These are phyloP conservation scores for Drosophila paranaensis DNA, from an alignment of 2,888 invertebrate species.

Conservation along the genomic window DNA sequence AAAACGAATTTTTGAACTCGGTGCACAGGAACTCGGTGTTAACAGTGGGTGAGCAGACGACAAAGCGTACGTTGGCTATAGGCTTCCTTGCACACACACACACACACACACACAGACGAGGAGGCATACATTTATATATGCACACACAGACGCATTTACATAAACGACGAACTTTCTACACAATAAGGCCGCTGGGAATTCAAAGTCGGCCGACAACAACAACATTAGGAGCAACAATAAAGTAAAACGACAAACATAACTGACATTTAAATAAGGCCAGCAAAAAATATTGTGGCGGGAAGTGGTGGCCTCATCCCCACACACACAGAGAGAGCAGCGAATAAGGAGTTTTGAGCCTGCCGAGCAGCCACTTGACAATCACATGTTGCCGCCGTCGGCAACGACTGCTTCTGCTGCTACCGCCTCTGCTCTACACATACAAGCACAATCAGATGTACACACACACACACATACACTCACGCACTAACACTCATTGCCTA, in stretches of 20 bases:
- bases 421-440: constrained; percentile 1
- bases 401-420: not conserved
- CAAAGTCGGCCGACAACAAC: constrained; percentile 24
- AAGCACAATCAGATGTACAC: not conserved
- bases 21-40: not conserved
- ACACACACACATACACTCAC: not conserved
- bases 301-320: constrained; percentile 37
- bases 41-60: not conserved
- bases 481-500: not conserved
- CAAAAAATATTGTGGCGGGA: constrained; percentile 42
- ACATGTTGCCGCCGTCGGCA: constrained; percentile 62
- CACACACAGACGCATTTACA: constrained; percentile 9
- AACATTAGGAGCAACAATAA: constrained; percentile 32
- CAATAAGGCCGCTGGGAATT: constrained; percentile 54
- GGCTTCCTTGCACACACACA: not conserved
- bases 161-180: constrained; percentile 41
- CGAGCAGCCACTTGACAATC: constrained; percentile 44
- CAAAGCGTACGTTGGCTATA: not conserved
- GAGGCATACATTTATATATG: not conserved
- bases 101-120: not conserved
- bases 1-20: not conserved
- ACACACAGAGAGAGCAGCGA: constrained; percentile 14
- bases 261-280: constrained; percentile 65
- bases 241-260: constrained; percentile 61
- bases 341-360: constrained; percentile 25